Conservation (phyloP, 2,888 invertebrate genomes). For the Carpatolechia fugitivella region DNA sequence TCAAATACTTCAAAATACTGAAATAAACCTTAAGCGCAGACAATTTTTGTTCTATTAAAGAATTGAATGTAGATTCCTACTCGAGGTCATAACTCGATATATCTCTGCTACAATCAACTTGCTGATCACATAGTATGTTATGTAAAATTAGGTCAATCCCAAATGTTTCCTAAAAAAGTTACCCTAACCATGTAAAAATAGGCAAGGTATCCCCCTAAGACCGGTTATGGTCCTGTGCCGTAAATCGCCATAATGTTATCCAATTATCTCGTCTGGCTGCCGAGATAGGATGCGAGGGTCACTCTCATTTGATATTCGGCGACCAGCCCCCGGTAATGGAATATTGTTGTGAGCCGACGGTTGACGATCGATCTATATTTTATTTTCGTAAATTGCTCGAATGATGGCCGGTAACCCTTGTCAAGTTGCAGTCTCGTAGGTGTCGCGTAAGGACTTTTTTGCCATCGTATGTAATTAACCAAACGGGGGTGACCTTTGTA, state of each 20-base stretch:
- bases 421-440: conserved; percentile 43
- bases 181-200: background rate
- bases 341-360: conserved; percentile 65
- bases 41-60: no score
- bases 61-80: no score
- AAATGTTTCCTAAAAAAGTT: background rate
- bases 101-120: background rate
- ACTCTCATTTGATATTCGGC: conserved; percentile 68
- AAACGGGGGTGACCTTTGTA: conserved; percentile 5
- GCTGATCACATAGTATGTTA: background rate
- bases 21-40: no score
- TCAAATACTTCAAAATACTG: no score
- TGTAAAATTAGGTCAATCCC: background rate
- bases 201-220: background rate
- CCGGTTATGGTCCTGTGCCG: conserved; percentile 1
- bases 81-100: no score
- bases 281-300: conserved; percentile 45
- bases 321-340: conserved; percentile 64
- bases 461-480: conserved; percentile 4
- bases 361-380: conserved; percentile 66
- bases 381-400: conserved; percentile 69
- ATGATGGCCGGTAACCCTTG: conserved; percentile 64
- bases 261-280: conserved; percentile 18
- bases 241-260: conserved; percentile 12
- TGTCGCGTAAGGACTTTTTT: conserved; percentile 3